These are phyloP conservation scores for Ariolimax columbianus DNA, from an alignment of 2,888 invertebrate species.

Conservation along the genomic window DNA sequence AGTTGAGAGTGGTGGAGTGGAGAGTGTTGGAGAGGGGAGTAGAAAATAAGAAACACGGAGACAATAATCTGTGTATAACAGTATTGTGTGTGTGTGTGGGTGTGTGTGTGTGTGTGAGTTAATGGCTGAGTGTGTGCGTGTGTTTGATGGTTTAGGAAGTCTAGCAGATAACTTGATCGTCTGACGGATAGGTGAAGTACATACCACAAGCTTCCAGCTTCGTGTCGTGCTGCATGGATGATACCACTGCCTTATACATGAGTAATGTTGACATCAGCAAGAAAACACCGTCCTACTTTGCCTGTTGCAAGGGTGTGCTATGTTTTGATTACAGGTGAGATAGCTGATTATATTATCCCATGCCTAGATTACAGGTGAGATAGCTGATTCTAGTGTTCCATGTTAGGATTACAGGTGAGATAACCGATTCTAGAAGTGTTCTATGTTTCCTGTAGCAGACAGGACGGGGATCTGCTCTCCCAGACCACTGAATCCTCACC, in stretches of 20 bases:
- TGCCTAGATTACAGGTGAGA: background rate
- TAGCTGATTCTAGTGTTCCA: background rate
- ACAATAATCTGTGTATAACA: too few relatives aligned
- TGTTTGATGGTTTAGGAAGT: background rate
- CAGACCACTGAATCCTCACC: too few relatives aligned
- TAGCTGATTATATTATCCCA: background rate
- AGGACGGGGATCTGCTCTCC: too few relatives aligned
- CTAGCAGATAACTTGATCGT: too few relatives aligned
- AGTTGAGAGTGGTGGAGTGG: too few relatives aligned
- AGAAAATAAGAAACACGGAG: too few relatives aligned
- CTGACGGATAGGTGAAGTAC: constrained; percentile 31
- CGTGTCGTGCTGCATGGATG: constrained; percentile 38
- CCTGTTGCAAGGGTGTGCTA: constrained; percentile 80
- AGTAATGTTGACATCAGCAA: constrained; percentile 82
- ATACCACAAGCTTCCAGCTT: constrained; percentile 11
- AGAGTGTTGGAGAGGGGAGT: too few relatives aligned
- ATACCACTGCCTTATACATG: constrained; percentile 82
- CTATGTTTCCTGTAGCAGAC: too few relatives aligned
- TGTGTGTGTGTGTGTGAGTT: background rate
- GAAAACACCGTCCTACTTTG: constrained; percentile 80
- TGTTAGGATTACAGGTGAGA: background rate
- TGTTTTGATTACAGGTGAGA: constrained; percentile 76
- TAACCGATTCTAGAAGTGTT: too few relatives aligned
- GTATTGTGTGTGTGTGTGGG: too few relatives aligned
- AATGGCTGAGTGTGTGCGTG: background rate